Conservation (phyloP, 2,113 vertebrate species). For the Trochalopteron elliotii region DNA sequence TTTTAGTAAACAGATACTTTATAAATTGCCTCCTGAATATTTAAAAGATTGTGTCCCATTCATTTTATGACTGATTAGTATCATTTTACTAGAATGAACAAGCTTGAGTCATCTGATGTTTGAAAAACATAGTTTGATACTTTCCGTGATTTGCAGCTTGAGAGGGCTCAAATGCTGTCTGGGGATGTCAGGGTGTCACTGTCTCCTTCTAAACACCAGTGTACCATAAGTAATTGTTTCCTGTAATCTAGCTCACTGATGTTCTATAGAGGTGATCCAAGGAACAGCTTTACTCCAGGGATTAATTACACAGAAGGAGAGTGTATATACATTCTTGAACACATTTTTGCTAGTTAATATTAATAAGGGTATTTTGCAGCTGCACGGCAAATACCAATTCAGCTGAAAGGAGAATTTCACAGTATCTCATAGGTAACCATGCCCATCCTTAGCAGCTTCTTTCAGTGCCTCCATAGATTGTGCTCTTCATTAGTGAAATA, state of each 20-base stretch:
- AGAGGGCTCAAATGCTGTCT: not conserved
- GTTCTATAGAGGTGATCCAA: slow-evolving; percentile 7
- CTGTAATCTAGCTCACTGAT: slow-evolving; percentile 29
- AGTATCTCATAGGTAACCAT: not conserved
- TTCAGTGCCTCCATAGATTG: not conserved
- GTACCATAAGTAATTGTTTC: slow-evolving; percentile 45
- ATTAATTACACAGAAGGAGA: slow-evolving; percentile 22
- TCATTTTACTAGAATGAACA: not conserved
- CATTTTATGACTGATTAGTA: slow-evolving; percentile 26
- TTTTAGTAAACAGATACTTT: not conserved
- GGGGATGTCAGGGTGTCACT: not conserved
- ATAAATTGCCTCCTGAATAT: slow-evolving; percentile 19
- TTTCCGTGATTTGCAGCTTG: slow-evolving; percentile 27
- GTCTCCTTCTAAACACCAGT: slow-evolving; percentile 11
- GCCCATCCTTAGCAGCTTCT: not conserved
- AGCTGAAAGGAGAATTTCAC: not conserved
- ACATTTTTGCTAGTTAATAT: slow-evolving; percentile 22
- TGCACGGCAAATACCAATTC: not conserved
- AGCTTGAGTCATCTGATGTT: not conserved
- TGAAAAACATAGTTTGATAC: not conserved
- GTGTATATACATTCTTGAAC: not conserved
- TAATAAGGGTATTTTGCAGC: not conserved
- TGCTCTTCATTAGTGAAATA: not conserved
- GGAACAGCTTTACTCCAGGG: slow-evolving; percentile 13
- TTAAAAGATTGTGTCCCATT: not conserved